These are phyloP conservation scores for Junonia oenone DNA, from an alignment of 2,888 invertebrate genomes.

Conservation along the genomic window DNA sequence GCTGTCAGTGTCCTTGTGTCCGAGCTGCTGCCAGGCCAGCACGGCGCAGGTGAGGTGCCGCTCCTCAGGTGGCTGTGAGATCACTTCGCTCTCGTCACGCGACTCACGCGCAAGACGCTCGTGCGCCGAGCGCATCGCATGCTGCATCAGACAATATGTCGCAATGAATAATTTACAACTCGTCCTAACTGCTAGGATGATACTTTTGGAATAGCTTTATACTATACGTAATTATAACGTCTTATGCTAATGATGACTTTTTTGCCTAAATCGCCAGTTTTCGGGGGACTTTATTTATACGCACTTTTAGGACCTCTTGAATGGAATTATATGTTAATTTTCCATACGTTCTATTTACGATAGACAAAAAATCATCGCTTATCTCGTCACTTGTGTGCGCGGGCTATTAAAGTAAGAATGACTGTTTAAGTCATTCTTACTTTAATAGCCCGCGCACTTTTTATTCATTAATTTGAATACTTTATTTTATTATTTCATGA, in stretches of 20 bases:
- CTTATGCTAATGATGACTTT: neutral
- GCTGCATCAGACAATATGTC: conserved; percentile 18
- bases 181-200: neutral
- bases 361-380: too few relatives aligned
- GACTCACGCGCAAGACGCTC: conserved; percentile 39
- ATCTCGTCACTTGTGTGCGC: too few relatives aligned
- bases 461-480: too few relatives aligned
- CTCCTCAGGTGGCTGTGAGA: conserved; percentile 44
- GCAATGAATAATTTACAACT: conserved; percentile 10
- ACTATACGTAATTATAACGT: neutral
- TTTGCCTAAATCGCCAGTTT: too few relatives aligned
- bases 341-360: too few relatives aligned
- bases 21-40: conserved; percentile 67
- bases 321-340: too few relatives aligned
- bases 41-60: conserved; percentile 58
- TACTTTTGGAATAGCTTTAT: neutral
- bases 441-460: too few relatives aligned
- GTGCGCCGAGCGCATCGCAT: conserved; percentile 39
- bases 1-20: conserved; percentile 50
- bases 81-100: conserved; percentile 33
- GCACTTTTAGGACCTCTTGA: too few relatives aligned
- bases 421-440: too few relatives aligned
- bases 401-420: too few relatives aligned
- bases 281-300: too few relatives aligned
- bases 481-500: too few relatives aligned